Base-by-base conservation (phyloP, 2,797 vertebrate species). In the Merluccius polli region DNA sequence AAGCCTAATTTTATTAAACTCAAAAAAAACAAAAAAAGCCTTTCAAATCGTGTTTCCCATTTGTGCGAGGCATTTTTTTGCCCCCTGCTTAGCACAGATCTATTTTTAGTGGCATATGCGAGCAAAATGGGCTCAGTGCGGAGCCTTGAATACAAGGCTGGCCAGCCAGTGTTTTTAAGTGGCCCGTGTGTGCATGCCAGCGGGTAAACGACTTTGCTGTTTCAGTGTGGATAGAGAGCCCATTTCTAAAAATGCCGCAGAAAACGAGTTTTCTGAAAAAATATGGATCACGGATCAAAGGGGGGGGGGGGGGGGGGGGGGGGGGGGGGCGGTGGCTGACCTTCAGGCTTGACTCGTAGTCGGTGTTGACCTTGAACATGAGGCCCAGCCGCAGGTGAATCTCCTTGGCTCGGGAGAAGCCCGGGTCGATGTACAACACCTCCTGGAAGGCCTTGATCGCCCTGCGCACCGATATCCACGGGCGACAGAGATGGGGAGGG, bases 361-460 rank as follows among this genome's bases (percentile, higher is more conserved):
- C 97, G 89, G 97, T 98, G 92, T 97, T 98, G 92, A 99, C 96
- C 94, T 99, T 99, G 92, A 98, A 99, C 96, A 99, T 99, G 93
- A 99, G 95, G 90, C 97, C 98, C 93, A 99, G 94, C 83, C 97
- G 95, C 82, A 99, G 95, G 93, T 99, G 97, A 94, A 99, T 97
- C 94, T 99, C 97, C 93, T 98, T 99, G 93, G 96, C 97, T 90
- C 95, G 95, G 92, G 96, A 97, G 93, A 99, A 99, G 86, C 96
- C 95, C 77, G 98, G 97, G 92, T 98, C 97, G 87, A 99, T 96
- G 93, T 99, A 99, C 93, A 99, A 96, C 94, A 98, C 97, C 93
- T 99, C 97, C 92, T 98, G 97, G 95, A 99, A 99, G 93, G 97
- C 97, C 94, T 98, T 98, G 93, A 99, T 99, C 91, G 97, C 97